phyloP scores from a whole-genome alignment of 1,140 invertebrate species.

The Calycopis cecrops region DNA sequence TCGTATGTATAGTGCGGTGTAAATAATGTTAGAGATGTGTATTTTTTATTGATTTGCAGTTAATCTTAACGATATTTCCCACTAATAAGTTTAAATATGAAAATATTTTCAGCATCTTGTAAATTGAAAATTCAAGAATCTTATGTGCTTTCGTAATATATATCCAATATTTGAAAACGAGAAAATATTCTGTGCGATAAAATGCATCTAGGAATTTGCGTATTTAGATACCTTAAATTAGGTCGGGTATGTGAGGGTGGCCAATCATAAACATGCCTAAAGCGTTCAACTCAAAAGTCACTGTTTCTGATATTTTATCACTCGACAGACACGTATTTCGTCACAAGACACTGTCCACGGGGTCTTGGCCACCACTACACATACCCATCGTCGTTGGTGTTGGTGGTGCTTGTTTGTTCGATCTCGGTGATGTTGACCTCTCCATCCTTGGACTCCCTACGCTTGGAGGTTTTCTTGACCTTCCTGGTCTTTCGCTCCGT shows the following conservation, averaged over 20 bases:
- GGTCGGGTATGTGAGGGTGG: slow-evolving; percentile 80
- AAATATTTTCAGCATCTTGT: too few relatives aligned
- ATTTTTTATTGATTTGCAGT: too few relatives aligned
- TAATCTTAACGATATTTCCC: too few relatives aligned
- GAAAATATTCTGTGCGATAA: too few relatives aligned
- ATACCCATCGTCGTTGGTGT: slow-evolving; percentile 86
- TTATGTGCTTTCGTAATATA: too few relatives aligned
- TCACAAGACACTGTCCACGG: slow-evolving; percentile 49
- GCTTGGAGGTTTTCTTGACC: slow-evolving; percentile 90
- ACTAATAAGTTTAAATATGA: too few relatives aligned
- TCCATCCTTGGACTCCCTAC: slow-evolving; percentile 84
- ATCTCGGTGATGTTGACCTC: slow-evolving; percentile 89
- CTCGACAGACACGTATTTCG: slow-evolving; percentile 46
- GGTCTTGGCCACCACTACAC: slow-evolving; percentile 78
- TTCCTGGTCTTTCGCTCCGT: slow-evolving; percentile 91
- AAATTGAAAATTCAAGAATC: too few relatives aligned
- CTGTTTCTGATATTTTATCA: slow-evolving; percentile 40
- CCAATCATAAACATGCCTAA: slow-evolving; percentile 39
- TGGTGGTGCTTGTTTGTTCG: slow-evolving; percentile 82
- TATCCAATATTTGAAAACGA: too few relatives aligned
- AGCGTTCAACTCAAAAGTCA: slow-evolving; percentile 31
- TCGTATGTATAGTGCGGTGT: too few relatives aligned
- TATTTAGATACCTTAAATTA: slow-evolving; percentile 76
- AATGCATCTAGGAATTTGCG: too few relatives aligned
- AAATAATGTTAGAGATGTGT: too few relatives aligned